Evolutionary conservation across 1,140 invertebrate species (phyloP).

Genomic region (Drosophila fuyamai): DNA sequence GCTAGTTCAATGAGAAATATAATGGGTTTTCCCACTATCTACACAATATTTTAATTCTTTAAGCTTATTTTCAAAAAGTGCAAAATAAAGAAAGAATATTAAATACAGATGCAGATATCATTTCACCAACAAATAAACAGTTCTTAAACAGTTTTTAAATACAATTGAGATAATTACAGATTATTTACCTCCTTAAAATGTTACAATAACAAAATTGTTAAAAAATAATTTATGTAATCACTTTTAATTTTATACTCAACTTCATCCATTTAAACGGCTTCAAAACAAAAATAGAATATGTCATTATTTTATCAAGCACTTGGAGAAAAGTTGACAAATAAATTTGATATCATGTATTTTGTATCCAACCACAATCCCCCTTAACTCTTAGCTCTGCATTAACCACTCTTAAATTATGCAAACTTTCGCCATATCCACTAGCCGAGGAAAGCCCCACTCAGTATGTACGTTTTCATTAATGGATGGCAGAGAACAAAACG

Average conservation of each 20-base stretch:
- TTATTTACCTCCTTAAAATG: too few species aligned
- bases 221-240: too few species aligned
- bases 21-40: too few species aligned
- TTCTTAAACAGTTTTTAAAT: too few species aligned
- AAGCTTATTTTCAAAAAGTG: too few species aligned
- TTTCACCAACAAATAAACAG: too few species aligned
- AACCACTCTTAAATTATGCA: constrained; percentile 5
- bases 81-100: too few species aligned
- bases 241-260: too few species aligned
- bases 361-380: too few species aligned
- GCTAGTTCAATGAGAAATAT: background rate
- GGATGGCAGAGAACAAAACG: constrained; percentile 32
- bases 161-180: too few species aligned
- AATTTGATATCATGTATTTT: background rate
- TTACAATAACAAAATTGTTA: too few species aligned
- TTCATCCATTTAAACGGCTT: background rate
- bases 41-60: background rate
- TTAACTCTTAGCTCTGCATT: background rate
- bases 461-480: constrained; percentile 27
- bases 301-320: background rate
- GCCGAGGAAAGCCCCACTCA: background rate
- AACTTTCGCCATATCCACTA: background rate
- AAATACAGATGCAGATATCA: too few species aligned
- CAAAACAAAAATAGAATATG: background rate
- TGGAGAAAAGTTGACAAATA: constrained; percentile 1